Percentiles rank a stretch among this genome's conserved stretches.
Evolutionary conservation across 2,113 vertebrate genomes (phyloP).

Genomic region (Oreochromis aureus): DNA sequence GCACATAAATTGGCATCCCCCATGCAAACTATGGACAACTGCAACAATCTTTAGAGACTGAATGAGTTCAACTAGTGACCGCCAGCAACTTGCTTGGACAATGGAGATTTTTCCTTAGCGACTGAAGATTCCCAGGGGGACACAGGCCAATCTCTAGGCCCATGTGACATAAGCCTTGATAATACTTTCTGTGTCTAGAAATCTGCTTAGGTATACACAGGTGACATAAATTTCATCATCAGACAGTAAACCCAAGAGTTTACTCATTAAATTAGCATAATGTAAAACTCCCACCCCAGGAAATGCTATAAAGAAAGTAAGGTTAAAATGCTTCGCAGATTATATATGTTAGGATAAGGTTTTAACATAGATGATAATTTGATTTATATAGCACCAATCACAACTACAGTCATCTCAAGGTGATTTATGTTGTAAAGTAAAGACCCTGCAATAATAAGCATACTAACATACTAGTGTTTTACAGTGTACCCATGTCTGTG

Average conservation of each 20-base stretch:
- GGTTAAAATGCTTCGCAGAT: not conserved
- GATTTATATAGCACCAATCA: not conserved
- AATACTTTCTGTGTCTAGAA: not conserved
- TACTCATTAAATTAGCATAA: not conserved
- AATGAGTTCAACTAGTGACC: not conserved
- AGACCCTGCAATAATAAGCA: not conserved
- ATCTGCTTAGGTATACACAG: not conserved
- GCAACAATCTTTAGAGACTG: not conserved
- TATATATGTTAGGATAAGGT: not conserved
- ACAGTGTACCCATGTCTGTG: not conserved
- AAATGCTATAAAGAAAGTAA: not conserved
- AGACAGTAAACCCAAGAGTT: not conserved
- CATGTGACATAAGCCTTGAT: not conserved
- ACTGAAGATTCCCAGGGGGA: fast-evolving
- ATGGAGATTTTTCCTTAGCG: not conserved
- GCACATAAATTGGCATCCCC: not conserved
- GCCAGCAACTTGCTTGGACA: not conserved
- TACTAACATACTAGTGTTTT: not conserved
- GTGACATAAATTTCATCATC: not conserved
- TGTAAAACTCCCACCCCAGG: fast-evolving
- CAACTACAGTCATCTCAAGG: not conserved
- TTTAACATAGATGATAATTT: not conserved
- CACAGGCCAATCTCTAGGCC: not conserved
- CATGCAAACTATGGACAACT: not conserved
- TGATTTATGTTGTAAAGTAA: fast-evolving